Evolutionary conservation across 2,113 vertebrate genomes (phyloP).

Genomic region (Toxotes jaculatrix): DNA sequence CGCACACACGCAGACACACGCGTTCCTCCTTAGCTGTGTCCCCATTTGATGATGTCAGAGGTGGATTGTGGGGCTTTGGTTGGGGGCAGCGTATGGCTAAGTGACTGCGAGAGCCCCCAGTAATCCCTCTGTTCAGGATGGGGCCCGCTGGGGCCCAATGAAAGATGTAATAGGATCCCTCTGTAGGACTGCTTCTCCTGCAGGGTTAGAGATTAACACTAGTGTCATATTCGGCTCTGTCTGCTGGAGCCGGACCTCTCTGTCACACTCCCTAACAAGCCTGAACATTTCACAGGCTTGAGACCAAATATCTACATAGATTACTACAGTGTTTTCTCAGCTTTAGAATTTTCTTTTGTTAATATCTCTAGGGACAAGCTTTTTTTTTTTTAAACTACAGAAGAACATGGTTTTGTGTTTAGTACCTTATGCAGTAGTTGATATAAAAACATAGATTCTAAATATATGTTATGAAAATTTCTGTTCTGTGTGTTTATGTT

Average conservation of each 20-base stretch:
- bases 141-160: conserved; percentile 86
- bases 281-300: conserved; percentile 36
- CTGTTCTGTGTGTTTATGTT: background rate
- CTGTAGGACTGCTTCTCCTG: conserved; percentile 90
- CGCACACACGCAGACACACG: background rate
- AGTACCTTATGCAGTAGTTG: background rate
- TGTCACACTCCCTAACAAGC: conserved; percentile 70
- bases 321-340: background rate
- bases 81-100: conserved; percentile 62
- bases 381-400: background rate
- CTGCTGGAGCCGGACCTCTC: conserved; percentile 85
- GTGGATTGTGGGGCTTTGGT: conserved; percentile 45
- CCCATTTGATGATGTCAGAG: conserved; percentile 73
- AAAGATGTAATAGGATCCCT: conserved; percentile 93
- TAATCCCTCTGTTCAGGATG: conserved; percentile 77
- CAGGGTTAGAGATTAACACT: conserved; percentile 91
- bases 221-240: conserved; percentile 91
- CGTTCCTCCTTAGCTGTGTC: conserved; percentile 31
- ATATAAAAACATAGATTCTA: background rate
- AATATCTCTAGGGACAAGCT: background rate
- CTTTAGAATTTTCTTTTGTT: background rate
- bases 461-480: background rate
- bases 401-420: background rate
- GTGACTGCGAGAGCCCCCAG: conserved; percentile 72
- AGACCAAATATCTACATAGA: conserved; percentile 27